These are phyloP conservation scores for Volucella inanis DNA, from an alignment of 2,888 invertebrate genomes.

Conservation along the genomic window DNA sequence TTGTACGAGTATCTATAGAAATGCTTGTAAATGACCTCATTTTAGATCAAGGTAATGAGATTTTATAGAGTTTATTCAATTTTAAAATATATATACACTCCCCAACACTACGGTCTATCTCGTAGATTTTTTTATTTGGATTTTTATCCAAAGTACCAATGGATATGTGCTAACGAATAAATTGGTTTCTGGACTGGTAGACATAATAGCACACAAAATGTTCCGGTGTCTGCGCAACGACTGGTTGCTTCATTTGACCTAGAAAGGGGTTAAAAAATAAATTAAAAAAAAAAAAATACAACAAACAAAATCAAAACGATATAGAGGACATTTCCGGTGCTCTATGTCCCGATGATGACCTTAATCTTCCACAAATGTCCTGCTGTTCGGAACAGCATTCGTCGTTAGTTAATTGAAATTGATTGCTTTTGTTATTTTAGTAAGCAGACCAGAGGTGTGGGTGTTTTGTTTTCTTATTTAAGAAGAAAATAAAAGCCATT, in stretches of 20 bases:
- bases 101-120: neutral
- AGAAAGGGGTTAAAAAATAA: constrained; percentile 42
- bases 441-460: too few relatives aligned
- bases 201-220: constrained; percentile 54
- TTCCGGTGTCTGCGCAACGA: constrained; percentile 63
- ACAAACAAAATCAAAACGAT: neutral
- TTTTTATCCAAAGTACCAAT: constrained; percentile 24
- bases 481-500: too few relatives aligned
- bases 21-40: constrained; percentile 33
- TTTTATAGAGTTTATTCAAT: constrained; percentile 62
- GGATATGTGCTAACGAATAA: constrained; percentile 47
- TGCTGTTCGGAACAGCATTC: constrained; percentile 7
- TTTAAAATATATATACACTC: constrained; percentile 6
- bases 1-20: constrained; percentile 21
- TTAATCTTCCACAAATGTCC: constrained; percentile 23
- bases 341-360: constrained; percentile 29
- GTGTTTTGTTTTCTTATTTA: too few relatives aligned
- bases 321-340: constrained; percentile 35
- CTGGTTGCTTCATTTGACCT: constrained; percentile 72
- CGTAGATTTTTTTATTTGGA: constrained; percentile 7
- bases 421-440: neutral
- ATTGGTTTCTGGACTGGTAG: constrained; percentile 72
- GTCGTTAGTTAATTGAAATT: constrained; percentile 23
- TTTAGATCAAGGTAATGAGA: constrained; percentile 64
- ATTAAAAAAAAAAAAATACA: neutral